Percentiles rank a stretch among this genome's conserved stretches.
These are phyloP conservation scores for Whitmania pigra DNA, from an alignment of 1,140 invertebrate species.

Conservation along the genomic window DNA sequence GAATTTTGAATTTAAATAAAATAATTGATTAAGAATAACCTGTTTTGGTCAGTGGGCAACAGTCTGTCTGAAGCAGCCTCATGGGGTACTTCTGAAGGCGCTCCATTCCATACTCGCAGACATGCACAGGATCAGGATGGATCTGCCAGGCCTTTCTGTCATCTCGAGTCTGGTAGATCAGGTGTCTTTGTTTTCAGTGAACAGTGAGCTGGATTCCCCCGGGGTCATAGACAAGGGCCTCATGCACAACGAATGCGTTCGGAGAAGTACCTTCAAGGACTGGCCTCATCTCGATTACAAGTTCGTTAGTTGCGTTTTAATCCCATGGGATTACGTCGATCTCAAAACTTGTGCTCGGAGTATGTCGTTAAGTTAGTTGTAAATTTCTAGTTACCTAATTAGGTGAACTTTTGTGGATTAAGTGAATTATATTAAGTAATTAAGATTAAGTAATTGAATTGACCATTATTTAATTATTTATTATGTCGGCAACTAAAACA, in stretches of 20 bases:
- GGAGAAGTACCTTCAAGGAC: conserved; percentile 72
- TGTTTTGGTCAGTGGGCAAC: conserved; percentile 63
- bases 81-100: conserved; percentile 61
- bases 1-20: neutral
- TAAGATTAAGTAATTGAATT: conserved; percentile 4
- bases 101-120: conserved; percentile 64
- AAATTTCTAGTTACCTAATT: no score
- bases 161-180: conserved; percentile 75
- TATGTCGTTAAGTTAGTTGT: no score
- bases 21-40: neutral
- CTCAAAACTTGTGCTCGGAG: neutral
- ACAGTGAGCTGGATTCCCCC: conserved; percentile 30
- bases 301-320: conserved; percentile 44
- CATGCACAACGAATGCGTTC: conserved; percentile 80
- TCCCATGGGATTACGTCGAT: neutral
- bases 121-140: conserved; percentile 63
- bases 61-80: conserved; percentile 64
- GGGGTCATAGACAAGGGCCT: conserved; percentile 31
- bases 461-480: no score
- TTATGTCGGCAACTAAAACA: no score
- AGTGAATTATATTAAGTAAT: no score
- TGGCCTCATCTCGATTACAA: conserved; percentile 96
- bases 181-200: conserved; percentile 57
- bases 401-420: no score
- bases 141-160: conserved; percentile 69